phyloP scores from a whole-genome alignment of 2,797 vertebrate genomes.

The Oreortyx pictus region DNA sequence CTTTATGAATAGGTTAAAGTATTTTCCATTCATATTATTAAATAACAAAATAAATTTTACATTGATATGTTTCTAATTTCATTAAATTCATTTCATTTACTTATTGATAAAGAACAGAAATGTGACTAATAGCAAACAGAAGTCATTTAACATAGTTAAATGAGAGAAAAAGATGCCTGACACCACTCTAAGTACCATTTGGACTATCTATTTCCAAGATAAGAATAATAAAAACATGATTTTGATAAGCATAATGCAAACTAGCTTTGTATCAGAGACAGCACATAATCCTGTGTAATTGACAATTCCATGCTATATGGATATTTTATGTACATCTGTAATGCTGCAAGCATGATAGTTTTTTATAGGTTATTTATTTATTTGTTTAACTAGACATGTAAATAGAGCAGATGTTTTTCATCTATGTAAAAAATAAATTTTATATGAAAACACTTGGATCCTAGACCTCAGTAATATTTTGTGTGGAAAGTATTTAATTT shows the following conservation, averaged over 20 bases:
- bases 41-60: not conserved
- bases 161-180: not conserved
- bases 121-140: not conserved
- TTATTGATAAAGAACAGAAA: not conserved
- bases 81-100: not conserved
- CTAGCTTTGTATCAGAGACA: not conserved
- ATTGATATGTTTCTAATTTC: not conserved
- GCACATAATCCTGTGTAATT: not conserved
- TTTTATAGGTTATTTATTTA: not conserved
- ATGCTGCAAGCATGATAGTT: not conserved
- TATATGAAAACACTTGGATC: not conserved
- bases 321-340: not conserved
- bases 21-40: not conserved
- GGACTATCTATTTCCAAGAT: not conserved
- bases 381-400: not conserved
- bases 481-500: not conserved
- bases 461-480: not conserved
- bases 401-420: not conserved
- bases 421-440: not conserved
- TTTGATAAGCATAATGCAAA: not conserved
- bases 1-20: not conserved
- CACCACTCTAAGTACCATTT: not conserved
- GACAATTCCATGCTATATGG: not conserved
- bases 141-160: not conserved
- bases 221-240: not conserved